These are phyloP conservation scores for Pseudopleuronectes americanus DNA, from an alignment of 2,797 vertebrate species.

Conservation along the genomic window DNA sequence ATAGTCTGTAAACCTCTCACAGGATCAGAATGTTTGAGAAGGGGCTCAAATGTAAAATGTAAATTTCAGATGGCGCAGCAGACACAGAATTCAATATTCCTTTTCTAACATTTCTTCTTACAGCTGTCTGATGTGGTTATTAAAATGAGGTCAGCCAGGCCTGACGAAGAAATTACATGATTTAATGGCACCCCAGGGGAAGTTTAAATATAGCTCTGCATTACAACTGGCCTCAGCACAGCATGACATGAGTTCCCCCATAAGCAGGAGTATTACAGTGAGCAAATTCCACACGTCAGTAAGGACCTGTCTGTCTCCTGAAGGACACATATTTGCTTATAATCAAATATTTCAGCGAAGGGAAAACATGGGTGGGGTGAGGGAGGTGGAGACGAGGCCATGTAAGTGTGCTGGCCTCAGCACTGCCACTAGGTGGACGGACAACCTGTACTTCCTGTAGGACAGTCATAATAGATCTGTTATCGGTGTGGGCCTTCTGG, in stretches of 20 bases:
- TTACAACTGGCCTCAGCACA: constrained; percentile 71
- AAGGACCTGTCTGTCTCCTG: constrained; percentile 12
- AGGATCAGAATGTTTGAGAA: constrained; percentile 35
- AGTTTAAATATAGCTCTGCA: constrained; percentile 84
- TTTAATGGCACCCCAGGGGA: constrained; percentile 84
- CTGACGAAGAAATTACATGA: constrained; percentile 85
- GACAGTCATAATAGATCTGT: constrained; percentile 5
- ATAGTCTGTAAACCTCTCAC: constrained; percentile 32
- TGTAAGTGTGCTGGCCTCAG: constrained; percentile 8
- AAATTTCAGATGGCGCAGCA: constrained; percentile 39
- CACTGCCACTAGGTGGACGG: constrained; percentile 77
- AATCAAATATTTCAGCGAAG: constrained; percentile 19
- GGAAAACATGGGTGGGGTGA: constrained; percentile 1
- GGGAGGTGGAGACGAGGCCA: not conserved
- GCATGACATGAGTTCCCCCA: constrained; percentile 52
- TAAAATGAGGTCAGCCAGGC: constrained; percentile 82
- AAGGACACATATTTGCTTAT: constrained; percentile 13
- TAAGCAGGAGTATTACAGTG: constrained; percentile 13
- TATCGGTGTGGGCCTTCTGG: not conserved
- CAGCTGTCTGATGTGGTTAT: constrained; percentile 74
- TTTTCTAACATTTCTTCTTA: constrained; percentile 50
- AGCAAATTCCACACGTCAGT: constrained; percentile 29
- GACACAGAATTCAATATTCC: constrained; percentile 58
- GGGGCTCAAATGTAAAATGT: constrained; percentile 42
- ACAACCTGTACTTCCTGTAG: constrained; percentile 33